phyloP scores from a whole-genome alignment of 1,140 invertebrate species.

The Cotesia vestalis region DNA sequence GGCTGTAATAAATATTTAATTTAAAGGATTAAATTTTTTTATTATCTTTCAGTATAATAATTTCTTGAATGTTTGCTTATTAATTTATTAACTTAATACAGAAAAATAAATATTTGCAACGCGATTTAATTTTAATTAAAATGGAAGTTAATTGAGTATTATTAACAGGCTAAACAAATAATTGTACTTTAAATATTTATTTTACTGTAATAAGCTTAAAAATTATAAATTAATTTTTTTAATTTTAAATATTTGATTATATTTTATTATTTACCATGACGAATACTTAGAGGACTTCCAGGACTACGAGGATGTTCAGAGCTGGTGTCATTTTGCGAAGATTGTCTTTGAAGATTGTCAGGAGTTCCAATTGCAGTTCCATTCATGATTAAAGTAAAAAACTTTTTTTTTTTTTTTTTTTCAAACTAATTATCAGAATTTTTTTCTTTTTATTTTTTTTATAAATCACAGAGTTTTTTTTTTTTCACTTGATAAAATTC shows the following conservation, averaged over 20 bases:
- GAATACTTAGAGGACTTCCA: slow-evolving; percentile 59
- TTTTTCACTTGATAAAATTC: too few relatives aligned
- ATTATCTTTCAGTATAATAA: too few relatives aligned
- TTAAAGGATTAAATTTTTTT: too few relatives aligned
- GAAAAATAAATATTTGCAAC: too few relatives aligned
- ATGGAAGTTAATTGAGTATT: too few relatives aligned
- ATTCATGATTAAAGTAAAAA: slow-evolving; percentile 58
- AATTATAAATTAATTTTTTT: not conserved
- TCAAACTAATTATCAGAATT: not conserved
- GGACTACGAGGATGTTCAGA: slow-evolving; percentile 61
- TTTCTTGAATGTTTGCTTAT: too few relatives aligned
- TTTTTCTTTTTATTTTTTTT: too few relatives aligned
- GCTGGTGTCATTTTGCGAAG: slow-evolving; percentile 55
- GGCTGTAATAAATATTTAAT: too few relatives aligned
- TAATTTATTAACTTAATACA: too few relatives aligned
- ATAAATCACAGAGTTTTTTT: too few relatives aligned
- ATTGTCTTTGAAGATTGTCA: slow-evolving; percentile 57
- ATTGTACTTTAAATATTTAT: slow-evolving; percentile 11
- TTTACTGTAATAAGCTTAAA: not conserved
- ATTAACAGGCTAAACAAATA: not conserved
- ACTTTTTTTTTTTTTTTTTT: not conserved
- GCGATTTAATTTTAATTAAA: too few relatives aligned
- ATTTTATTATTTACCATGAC: slow-evolving; percentile 53
- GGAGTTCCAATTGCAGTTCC: slow-evolving; percentile 54
- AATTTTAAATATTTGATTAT: not conserved